These are phyloP conservation scores for Eupithecia exiguata DNA, from an alignment of 2,888 invertebrate genomes.

Conservation along the genomic window DNA sequence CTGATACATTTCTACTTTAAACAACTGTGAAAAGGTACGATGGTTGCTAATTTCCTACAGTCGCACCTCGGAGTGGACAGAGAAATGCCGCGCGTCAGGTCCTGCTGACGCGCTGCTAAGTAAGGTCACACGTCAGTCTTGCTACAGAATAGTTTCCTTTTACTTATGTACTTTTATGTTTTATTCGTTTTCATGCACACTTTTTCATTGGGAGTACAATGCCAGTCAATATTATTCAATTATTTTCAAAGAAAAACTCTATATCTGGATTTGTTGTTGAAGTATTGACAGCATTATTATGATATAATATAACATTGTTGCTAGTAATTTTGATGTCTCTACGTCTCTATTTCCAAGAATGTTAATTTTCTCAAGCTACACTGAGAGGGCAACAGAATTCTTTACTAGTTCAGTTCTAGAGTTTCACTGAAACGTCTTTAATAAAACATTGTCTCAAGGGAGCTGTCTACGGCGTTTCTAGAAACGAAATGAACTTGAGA, in stretches of 20 bases:
- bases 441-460: constrained; percentile 6
- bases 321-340: too few relatives aligned
- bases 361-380: constrained; percentile 14
- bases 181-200: too few relatives aligned
- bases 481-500: neutral
- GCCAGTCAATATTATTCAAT: too few relatives aligned
- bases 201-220: too few relatives aligned
- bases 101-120: neutral
- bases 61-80: neutral
- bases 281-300: too few relatives aligned
- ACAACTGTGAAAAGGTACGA: too few relatives aligned
- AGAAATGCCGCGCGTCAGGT: neutral
- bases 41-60: neutral
- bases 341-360: constrained; percentile 13
- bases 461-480: neutral
- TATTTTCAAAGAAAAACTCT: too few relatives aligned
- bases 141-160: neutral
- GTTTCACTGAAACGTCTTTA: constrained; percentile 15
- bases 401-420: constrained; percentile 13
- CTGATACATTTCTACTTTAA: too few relatives aligned
- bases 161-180: too few relatives aligned
- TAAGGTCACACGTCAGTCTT: neutral
- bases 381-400: constrained; percentile 13
- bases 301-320: too few relatives aligned
- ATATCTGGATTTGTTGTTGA: too few relatives aligned